These are phyloP conservation scores for Nothocercus nigrocapillus DNA, from an alignment of 2,113 vertebrate genomes.

Conservation along the genomic window DNA sequence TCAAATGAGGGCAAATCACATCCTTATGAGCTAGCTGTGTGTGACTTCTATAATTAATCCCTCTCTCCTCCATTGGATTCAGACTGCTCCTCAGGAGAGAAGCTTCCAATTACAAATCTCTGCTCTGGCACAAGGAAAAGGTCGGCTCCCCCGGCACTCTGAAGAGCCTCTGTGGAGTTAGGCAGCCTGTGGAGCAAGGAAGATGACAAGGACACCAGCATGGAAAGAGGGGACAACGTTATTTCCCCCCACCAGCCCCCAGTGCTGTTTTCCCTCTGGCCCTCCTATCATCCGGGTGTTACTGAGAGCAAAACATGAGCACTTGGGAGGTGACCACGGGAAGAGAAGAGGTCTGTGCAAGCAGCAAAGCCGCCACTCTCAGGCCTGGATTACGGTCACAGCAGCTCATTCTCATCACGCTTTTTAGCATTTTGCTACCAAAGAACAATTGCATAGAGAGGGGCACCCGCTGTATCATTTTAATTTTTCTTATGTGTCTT, in stretches of 20 bases:
- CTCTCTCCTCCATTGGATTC: background rate
- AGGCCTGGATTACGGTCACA: background rate
- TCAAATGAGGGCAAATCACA: constrained; percentile 31
- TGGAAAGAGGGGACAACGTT: background rate
- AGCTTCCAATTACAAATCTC: constrained; percentile 49
- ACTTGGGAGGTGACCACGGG: background rate
- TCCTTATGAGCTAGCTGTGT: background rate
- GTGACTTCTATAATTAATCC: constrained; percentile 38
- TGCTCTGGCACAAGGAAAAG: constrained; percentile 30
- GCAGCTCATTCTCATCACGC: background rate
- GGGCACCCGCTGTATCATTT: background rate
- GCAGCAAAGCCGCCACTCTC: background rate
- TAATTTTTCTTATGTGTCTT: background rate
- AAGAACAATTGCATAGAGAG: background rate
- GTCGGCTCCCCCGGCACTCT: background rate
- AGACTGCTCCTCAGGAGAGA: constrained; percentile 19
- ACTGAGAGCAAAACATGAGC: background rate
- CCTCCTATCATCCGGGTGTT: background rate
- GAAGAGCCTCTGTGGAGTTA: background rate
- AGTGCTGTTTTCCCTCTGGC: background rate
- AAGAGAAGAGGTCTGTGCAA: background rate
- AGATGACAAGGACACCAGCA: constrained; percentile 8
- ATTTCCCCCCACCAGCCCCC: background rate
- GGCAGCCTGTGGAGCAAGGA: constrained; percentile 15
- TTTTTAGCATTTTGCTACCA: background rate